Percentiles rank a stretch among this genome's conserved stretches.
These are phyloP conservation scores for Jaculus jaculus DNA, from an alignment of 2,113 vertebrate species.

Conservation along the genomic window DNA sequence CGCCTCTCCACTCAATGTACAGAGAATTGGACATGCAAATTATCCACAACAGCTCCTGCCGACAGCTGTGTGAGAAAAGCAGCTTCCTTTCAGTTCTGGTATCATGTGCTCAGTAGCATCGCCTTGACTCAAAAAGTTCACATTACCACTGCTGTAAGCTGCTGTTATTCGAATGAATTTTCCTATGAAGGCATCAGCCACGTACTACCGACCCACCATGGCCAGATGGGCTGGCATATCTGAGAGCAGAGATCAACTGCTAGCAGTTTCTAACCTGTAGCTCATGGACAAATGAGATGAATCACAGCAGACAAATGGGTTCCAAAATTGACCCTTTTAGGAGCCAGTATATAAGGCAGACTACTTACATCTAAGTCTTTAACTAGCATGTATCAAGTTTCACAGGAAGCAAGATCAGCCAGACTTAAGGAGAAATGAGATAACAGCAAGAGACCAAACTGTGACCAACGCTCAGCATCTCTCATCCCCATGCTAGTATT, in stretches of 20 bases:
- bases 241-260: constrained; percentile 41
- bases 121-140: constrained; percentile 12
- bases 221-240: constrained; percentile 32
- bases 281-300: not conserved
- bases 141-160: constrained; percentile 22
- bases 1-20: not conserved
- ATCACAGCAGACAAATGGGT: not conserved
- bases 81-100: constrained; percentile 28
- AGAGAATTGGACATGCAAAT: constrained; percentile 45
- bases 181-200: constrained; percentile 9
- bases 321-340: not conserved
- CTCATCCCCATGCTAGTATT: not conserved
- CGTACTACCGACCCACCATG: constrained; percentile 34
- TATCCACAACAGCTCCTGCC: not conserved
- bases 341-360: not conserved
- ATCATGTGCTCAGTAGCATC: not conserved
- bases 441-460: not conserved
- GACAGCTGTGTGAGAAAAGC: constrained; percentile 57
- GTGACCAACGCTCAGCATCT: not conserved
- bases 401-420: not conserved
- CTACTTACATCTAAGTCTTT: not conserved
- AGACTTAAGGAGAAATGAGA: not conserved
- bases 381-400: not conserved
- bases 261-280: not conserved
- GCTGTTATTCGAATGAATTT: constrained; percentile 39